A percentile compares a stretch with the other conserved stretches of the same genome.
Conservation (phyloP, 2,888 invertebrate species). For the Lithodes maja region DNA sequence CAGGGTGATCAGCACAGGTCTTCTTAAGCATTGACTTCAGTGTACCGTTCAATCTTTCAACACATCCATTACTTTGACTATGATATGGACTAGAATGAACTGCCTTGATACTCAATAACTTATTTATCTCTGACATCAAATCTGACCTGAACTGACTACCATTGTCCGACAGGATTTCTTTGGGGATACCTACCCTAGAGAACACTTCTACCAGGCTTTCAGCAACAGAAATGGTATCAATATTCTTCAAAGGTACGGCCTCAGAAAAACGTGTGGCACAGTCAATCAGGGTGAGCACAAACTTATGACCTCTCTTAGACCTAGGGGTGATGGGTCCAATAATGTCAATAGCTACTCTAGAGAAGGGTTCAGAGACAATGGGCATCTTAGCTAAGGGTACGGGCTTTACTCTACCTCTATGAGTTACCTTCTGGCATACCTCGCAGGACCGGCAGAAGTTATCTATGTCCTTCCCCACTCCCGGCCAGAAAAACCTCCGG, state of each 20-base stretch:
- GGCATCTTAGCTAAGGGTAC: background rate
- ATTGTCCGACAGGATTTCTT: background rate
- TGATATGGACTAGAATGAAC: background rate
- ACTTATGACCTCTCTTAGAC: background rate
- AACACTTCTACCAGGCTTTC: slow-evolving; percentile 22
- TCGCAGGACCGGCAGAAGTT: slow-evolving; percentile 24
- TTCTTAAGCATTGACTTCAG: background rate
- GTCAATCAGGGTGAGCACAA: slow-evolving; percentile 14
- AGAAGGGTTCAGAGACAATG: slow-evolving; percentile 15
- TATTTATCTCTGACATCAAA: background rate
- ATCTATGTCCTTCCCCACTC: background rate
- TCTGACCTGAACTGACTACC: slow-evolving; percentile 24
- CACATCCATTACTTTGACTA: background rate
- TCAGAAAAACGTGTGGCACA: background rate
- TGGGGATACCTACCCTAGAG: slow-evolving; percentile 19
- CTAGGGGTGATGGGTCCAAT: background rate
- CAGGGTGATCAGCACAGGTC: background rate
- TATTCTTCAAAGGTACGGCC: too few relatives aligned
- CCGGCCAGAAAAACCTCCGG: background rate
- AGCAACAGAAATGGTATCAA: background rate
- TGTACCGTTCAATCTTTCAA: slow-evolving; percentile 8
- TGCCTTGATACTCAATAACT: background rate
- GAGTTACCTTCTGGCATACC: too few relatives aligned
- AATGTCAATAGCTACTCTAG: slow-evolving; percentile 26
- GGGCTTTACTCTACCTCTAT: background rate